These are phyloP conservation scores for Invenusta paracnida DNA, from an alignment of 2,888 invertebrate genomes.

Conservation along the genomic window DNA sequence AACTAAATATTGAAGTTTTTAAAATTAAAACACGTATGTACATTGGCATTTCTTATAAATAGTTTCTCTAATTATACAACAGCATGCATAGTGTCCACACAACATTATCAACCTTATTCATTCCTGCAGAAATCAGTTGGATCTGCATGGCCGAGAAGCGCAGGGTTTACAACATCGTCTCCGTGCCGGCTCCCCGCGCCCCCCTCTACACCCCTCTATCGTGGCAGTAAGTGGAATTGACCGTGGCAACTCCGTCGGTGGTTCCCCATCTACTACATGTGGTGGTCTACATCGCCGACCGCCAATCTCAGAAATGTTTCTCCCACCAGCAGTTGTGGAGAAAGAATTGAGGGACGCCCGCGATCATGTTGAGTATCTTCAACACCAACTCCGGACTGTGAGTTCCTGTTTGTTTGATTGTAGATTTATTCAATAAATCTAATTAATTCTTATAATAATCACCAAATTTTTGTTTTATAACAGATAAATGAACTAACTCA, in stretches of 20 bases:
- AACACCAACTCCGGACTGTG: neutral
- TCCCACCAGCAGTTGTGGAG: neutral
- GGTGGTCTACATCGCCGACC: neutral
- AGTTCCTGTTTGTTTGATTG: no score
- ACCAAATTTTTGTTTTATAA: no score
- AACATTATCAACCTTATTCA: no score
- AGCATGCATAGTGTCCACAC: no score
- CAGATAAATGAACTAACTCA: no score
- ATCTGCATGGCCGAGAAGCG: neutral
- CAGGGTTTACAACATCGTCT: neutral
- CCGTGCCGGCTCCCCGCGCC: neutral
- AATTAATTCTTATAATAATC: no score
- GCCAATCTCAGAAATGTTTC: neutral
- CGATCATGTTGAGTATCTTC: neutral
- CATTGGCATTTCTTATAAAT: no score
- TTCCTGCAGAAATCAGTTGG: neutral
- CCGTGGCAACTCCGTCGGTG: neutral
- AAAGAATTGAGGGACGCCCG: neutral
- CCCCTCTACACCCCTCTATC: neutral
- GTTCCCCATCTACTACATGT: neutral
- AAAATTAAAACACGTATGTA: no score
- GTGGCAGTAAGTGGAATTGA: no score
- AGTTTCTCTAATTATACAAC: no score
- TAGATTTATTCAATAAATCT: no score
- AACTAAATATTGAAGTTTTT: no score